Evolutionary conservation across 2,888 invertebrate genomes (phyloP), one percentile per base, ranked within the genome.

Genomic region (Spilarctia lutea): DNA sequence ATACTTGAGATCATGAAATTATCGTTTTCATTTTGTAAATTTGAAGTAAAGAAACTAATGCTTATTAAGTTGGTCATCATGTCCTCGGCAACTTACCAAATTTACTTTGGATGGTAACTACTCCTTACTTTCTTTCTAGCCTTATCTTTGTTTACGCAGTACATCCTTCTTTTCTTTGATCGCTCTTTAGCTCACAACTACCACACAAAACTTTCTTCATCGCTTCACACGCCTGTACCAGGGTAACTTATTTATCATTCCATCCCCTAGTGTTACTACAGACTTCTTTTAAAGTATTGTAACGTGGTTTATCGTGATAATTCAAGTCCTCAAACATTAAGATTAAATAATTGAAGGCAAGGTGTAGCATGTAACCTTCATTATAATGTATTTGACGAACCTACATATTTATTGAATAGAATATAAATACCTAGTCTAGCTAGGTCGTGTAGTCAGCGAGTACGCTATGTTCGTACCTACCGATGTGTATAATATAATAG

Each of bases 401-500:
- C 74, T 78, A 75, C 68, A 73, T 71, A 81, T 75, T 73, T 83
- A 81, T 86, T 80, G 78, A 79, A 78, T 79, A 83, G 70, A 70
- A 75, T 85, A 83, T 86, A 80, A 84, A 86, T 86, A 86, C 79
- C 67, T 71, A 69, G 71, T 76, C 79, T 79, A 81, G 76, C 80
- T 79, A 80, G 76, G 78, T 79, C 79, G 74, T 80, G 78, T 71
- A 80, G 75, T 79, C 78, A 81, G 80, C 77, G 78, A 80, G 79
- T 76, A 76, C 77, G 78, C 76, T 80, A 74, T 76, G 79, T 66
- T 45, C 65, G 78, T 80, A 81, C 75, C 79, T 84, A 87, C 81
- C 83, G 78, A 85, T 85, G 87, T 81, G 75, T 83, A 83, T 76
- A 81, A 82, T 80, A 81, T 79, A 78, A 86, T 86, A 89, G 93